Conservation (phyloP, 1,140 invertebrate genomes). For the Drosophila saltans region DNA sequence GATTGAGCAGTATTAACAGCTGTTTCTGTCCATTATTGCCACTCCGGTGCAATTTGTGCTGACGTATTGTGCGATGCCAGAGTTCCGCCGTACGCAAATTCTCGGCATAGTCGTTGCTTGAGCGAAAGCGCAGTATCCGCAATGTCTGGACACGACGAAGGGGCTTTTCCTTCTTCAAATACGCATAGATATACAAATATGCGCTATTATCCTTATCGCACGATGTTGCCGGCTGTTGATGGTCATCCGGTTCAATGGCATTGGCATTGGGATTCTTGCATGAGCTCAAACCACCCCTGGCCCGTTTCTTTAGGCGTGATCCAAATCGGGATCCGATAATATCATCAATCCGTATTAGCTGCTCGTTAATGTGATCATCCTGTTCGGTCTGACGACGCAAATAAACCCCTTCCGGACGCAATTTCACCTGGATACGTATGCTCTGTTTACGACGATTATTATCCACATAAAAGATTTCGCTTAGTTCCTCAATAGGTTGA, state of each 20-base stretch:
- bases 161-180: conserved; percentile 88
- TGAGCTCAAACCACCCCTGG: conserved; percentile 83
- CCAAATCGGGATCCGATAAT: conserved; percentile 92
- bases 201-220: conserved; percentile 87
- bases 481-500: conserved; percentile 83
- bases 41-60: conserved; percentile 39
- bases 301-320: conserved; percentile 88
- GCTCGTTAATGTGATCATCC: conserved; percentile 86
- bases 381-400: conserved; percentile 87
- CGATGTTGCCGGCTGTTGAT: background rate
- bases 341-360: conserved; percentile 89
- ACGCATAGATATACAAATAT: conserved; percentile 94
- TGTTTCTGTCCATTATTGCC: conserved; percentile 42
- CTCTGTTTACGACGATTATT: conserved; percentile 87
- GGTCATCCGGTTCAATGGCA: conserved; percentile 11
- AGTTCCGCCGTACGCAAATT: conserved; percentile 91
- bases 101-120: conserved; percentile 91
- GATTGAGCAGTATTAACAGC: conserved; percentile 94
- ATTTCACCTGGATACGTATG: conserved; percentile 89
- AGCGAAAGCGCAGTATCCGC: conserved; percentile 91
- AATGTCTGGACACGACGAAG: conserved; percentile 89
- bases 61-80: conserved; percentile 87
- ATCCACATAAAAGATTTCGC: conserved; percentile 93
- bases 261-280: conserved; percentile 83
- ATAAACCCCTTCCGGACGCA: conserved; percentile 89